Conservation (phyloP, 1,140 invertebrate genomes). For the Himalopsyche phryganea region DNA sequence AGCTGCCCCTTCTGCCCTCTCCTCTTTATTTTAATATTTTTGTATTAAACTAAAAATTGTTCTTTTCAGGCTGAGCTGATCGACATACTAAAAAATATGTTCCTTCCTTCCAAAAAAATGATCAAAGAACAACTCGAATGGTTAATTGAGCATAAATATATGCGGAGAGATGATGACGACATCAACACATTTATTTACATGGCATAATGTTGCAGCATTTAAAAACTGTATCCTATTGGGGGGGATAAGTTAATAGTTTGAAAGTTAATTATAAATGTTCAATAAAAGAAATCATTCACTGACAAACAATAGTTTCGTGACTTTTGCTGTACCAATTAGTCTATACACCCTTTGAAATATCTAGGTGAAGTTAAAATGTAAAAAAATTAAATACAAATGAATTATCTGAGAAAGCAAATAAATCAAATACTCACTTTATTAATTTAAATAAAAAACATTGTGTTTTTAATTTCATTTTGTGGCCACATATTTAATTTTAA, state of each 20-base stretch:
- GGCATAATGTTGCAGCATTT: constrained; percentile 62
- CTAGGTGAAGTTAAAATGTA: not conserved
- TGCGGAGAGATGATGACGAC: constrained; percentile 92
- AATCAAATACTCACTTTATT: not conserved
- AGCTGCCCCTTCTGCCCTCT: too few relatives aligned
- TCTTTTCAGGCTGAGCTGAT: constrained; percentile 81
- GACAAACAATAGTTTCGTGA: constrained; percentile 17
- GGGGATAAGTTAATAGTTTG: not conserved
- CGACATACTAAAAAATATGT: constrained; percentile 99
- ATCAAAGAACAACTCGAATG: constrained; percentile 99
- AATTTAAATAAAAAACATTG: too few relatives aligned
- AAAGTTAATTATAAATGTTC: constrained; percentile 33
- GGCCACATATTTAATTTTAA: too few relatives aligned
- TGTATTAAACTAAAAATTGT: too few relatives aligned
- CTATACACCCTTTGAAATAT: too few relatives aligned
- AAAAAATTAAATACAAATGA: constrained; percentile 3
- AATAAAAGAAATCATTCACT: constrained; percentile 37
- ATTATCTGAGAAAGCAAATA: not conserved
- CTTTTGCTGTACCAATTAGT: constrained; percentile 9
- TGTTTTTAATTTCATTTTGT: too few relatives aligned
- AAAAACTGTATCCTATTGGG: constrained; percentile 2
- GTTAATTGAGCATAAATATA: constrained; percentile 98
- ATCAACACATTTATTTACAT: constrained; percentile 98
- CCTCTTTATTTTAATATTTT: too few relatives aligned
- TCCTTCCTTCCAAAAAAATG: constrained; percentile 97